Evolutionary conservation across 2,888 invertebrate species (phyloP), one percentile per base, ranked within the genome.

Genomic region (Helobdella robusta): DNA sequence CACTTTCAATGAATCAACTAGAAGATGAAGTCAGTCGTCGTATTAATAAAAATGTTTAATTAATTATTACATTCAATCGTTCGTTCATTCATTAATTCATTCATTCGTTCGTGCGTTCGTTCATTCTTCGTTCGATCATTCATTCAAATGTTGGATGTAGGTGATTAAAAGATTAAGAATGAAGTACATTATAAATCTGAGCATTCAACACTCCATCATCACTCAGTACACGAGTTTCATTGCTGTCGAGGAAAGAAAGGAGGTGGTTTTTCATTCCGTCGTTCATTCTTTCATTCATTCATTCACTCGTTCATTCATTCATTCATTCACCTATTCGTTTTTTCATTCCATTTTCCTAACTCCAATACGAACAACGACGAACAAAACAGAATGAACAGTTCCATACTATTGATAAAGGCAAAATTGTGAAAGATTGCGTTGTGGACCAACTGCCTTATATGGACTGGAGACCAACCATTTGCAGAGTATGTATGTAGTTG

Each of bases 201-300:
- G 78, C 71, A 76, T 74, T 66, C 69, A 76, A 59, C 77, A 75
- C 68, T 77, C 76, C 58, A 76, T 79, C 62, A 76, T 78, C 5
- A 78, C 77, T 3, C 74, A 75, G 72, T 75, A 77, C 66, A 79
- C 79, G 11, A 79, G 79, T 66, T 79, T 79, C 73, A 74, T 79
- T 48, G 79, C 79, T 59, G 73, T 79, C 23, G 79, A 79, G 68
- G 74, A 78, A 67, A 71, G 79, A 66, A 75, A 75, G 25, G 70
- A 75, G 75, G 76, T 76, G 11, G 11, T 20, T 52, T 52, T 40
- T 40, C 44, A 40, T 40, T 15, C 44, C 11, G 11, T 15, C 44
- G n/a, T 40, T 15, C 44, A 40, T 40, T 15, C 44, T 15, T 40
- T 15, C 44, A 40, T 40, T 15, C 44, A 40, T 40, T 15, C 44